phyloP scores from a whole-genome alignment of 2,113 vertebrate genomes.

The Thryonomys swinderianus region DNA sequence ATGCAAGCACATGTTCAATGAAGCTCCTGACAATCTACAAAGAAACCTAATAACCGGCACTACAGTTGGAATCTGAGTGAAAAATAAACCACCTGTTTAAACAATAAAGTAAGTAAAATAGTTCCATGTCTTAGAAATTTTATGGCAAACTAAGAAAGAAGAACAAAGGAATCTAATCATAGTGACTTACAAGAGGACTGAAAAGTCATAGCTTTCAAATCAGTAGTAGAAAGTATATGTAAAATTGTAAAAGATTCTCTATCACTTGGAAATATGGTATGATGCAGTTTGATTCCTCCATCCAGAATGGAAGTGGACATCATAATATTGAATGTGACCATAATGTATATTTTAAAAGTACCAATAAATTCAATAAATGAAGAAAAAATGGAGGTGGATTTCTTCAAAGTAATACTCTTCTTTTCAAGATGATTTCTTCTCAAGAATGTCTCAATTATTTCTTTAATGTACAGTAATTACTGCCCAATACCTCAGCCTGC shows the following conservation, averaged over 20 bases:
- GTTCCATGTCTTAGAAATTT: neutral
- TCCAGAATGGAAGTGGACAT: no score
- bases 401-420: neutral
- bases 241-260: neutral
- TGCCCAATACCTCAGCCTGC: neutral
- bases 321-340: no score
- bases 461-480: neutral
- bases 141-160: conserved; percentile 12
- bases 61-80: neutral
- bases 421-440: neutral
- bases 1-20: neutral
- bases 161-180: conserved; percentile 8
- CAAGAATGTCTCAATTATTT: neutral
- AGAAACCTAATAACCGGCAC: neutral
- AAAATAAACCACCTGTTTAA: neutral
- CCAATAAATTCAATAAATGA: no score
- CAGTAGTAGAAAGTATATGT: neutral
- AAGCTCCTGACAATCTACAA: neutral
- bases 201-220: conserved; percentile 15
- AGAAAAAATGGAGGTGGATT: neutral
- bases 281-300: neutral
- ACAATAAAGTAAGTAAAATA: neutral
- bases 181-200: neutral
- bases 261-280: neutral
- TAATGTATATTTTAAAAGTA: no score